Base-by-base conservation (phyloP, 2,888 invertebrate species). In the Trissolcus japonicus region DNA sequence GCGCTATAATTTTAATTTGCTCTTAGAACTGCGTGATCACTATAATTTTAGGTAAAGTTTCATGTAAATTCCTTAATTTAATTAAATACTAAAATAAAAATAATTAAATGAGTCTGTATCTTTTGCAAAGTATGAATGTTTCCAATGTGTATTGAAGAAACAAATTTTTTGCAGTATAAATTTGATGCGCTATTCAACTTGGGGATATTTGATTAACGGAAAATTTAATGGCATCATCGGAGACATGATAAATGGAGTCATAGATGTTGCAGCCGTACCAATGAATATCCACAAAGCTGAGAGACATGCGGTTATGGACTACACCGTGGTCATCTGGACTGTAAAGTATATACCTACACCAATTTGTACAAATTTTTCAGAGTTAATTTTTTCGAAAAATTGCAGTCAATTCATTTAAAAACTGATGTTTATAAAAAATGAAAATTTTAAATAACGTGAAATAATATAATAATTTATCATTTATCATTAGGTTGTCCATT, bases 241-340 rank as follows among this genome's bases (percentile, higher is more conserved):
- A 2, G 86, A 86, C 13, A 85, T 86, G 83, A 60, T 83, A 21
- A 83, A 82, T 59, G 86, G 85, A 17, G 63, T 81, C 76, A 91
- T 92, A 0, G 94, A 94, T 83, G 91, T 94, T 73, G 93, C 93
- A 0, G 93, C 92, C n/a, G 91, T 93, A 13, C 92, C 94, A 0
- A 88, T 93, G 56, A 51, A 51, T 19, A 51, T 51, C 16, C 6
- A 16, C 84, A 91, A 92, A 83, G 84, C 89, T n/a, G 94, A 94
- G 82, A 90, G 94, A 81, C 69, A 90, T 55, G 89, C 88, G 80
- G 90, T 91, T 68, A 89, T 92, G 68, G 91, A 93, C 81, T 92
- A 92, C 78, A 91, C 92, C 25, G 91, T 91, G 4, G 92, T 92
- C 80, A 91, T 92, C 14, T 94, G 93, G 92, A 89, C 90, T 78